Conservation (phyloP, 2,888 invertebrate species). For the Andrena flavipes region DNA sequence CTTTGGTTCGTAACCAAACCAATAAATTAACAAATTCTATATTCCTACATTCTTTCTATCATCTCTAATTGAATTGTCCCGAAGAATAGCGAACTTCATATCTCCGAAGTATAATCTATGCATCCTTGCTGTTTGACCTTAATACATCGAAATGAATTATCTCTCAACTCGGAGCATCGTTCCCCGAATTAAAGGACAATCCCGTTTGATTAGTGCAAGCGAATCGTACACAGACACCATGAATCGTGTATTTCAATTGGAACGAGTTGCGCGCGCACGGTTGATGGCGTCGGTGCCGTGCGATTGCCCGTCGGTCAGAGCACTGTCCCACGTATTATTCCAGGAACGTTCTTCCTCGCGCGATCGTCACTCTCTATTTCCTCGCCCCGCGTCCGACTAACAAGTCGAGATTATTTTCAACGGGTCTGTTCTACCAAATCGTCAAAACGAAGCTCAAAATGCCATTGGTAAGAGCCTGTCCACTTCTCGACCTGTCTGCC, state of each 20-base stretch:
- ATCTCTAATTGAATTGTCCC: no score
- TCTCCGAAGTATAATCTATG: no score
- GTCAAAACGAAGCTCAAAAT: slow-evolving; percentile 80
- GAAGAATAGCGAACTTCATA: no score
- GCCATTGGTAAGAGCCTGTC: slow-evolving; percentile 76
- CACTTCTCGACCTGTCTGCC: slow-evolving; percentile 39
- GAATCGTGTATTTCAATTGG: slow-evolving; percentile 41
- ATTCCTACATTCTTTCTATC: no score
- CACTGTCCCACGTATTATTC: slow-evolving; percentile 30
- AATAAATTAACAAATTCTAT: no score
- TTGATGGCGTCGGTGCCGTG: slow-evolving; percentile 54
- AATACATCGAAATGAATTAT: no score
- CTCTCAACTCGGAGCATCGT: neutral
- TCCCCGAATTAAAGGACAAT: neutral
- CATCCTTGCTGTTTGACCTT: no score
- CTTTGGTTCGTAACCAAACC: no score
- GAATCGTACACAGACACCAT: neutral
- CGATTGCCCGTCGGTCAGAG: slow-evolving; percentile 37
- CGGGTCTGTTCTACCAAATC: slow-evolving; percentile 52
- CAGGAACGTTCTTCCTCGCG: slow-evolving; percentile 5
- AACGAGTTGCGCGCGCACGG: slow-evolving; percentile 50
- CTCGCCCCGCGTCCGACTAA: slow-evolving; percentile 27
- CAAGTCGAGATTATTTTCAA: slow-evolving; percentile 48
- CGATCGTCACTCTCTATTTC: neutral
- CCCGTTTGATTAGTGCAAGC: neutral